phyloP scores from a whole-genome alignment of 2,113 vertebrate species.

The Pluvialis apricaria region DNA sequence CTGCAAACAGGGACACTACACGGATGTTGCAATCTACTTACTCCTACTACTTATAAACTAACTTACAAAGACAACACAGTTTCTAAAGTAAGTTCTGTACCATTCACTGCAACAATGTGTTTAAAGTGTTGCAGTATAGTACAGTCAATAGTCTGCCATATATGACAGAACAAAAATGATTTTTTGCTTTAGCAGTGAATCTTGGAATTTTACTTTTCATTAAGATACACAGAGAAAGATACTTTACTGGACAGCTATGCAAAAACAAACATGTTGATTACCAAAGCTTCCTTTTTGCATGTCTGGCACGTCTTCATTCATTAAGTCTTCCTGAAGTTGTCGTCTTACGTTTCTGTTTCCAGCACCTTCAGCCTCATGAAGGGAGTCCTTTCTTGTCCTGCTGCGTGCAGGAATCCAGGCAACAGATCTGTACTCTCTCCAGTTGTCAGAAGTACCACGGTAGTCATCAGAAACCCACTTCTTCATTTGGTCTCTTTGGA shows the following conservation, averaged over 20 bases:
- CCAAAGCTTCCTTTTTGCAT: conserved; percentile 64
- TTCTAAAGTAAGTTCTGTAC: not conserved
- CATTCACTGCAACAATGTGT: not conserved
- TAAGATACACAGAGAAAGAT: not conserved
- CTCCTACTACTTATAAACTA: not conserved
- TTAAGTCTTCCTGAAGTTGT: conserved; percentile 65
- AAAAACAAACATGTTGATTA: conserved; percentile 53
- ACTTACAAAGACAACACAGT: not conserved
- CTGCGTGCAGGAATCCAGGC: conserved; percentile 48
- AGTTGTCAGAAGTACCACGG: conserved; percentile 68
- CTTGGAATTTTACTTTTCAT: not conserved
- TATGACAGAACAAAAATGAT: not conserved
- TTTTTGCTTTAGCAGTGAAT: not conserved
- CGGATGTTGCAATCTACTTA: not conserved
- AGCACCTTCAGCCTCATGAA: conserved; percentile 68
- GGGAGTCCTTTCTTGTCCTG: conserved; percentile 69
- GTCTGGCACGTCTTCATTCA: conserved; percentile 59
- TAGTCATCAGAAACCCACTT: conserved; percentile 76
- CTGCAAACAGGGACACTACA: not conserved
- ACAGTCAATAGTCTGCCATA: not conserved
- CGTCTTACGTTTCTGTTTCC: conserved; percentile 61
- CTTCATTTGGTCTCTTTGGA: conserved; percentile 77
- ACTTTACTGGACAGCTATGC: not conserved
- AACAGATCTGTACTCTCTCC: conserved; percentile 75
- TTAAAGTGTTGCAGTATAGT: not conserved